Percentiles rank a stretch among this genome's conserved stretches.
phyloP scores from a whole-genome alignment of 2,888 invertebrate species.

The Erebia aethiops region DNA sequence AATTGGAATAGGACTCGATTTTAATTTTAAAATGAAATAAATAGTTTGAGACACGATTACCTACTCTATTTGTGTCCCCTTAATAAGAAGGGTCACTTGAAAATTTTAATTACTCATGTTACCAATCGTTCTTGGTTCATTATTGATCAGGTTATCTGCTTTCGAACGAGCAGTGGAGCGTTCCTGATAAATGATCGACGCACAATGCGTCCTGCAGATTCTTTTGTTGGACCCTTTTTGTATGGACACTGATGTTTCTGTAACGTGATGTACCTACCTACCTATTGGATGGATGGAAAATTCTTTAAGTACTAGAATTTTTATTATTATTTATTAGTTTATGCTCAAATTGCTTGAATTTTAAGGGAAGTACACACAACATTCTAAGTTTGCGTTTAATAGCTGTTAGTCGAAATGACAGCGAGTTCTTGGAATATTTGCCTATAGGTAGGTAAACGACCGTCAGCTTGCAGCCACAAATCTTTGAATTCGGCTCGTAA shows the following conservation, averaged over 20 bases:
- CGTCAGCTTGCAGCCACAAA: too few relatives aligned
- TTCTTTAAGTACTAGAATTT: background rate
- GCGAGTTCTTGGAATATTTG: too few relatives aligned
- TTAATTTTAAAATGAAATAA: too few relatives aligned
- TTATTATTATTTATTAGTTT: background rate
- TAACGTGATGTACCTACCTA: conserved; percentile 52
- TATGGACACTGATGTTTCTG: conserved; percentile 74
- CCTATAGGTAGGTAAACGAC: too few relatives aligned
- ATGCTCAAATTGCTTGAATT: background rate
- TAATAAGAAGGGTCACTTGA: background rate
- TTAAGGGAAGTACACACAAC: too few relatives aligned
- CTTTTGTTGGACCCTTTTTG: conserved; percentile 79
- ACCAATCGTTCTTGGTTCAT: conserved; percentile 45
- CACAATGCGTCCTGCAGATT: conserved; percentile 79
- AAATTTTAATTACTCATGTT: conserved; percentile 21
- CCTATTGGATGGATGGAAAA: background rate
- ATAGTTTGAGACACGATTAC: too few relatives aligned
- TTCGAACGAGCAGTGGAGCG: conserved; percentile 73
- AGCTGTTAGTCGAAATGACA: too few relatives aligned
- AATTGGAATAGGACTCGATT: too few relatives aligned
- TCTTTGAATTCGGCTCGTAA: too few relatives aligned
- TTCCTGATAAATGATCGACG: conserved; percentile 76
- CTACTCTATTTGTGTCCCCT: too few relatives aligned
- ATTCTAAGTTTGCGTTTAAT: too few relatives aligned
- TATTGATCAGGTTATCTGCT: conserved; percentile 74